Evolutionary conservation across 2,113 vertebrate species (phyloP), one percentile per base, ranked within the genome.

Genomic region (Salvelinus fontinalis): DNA sequence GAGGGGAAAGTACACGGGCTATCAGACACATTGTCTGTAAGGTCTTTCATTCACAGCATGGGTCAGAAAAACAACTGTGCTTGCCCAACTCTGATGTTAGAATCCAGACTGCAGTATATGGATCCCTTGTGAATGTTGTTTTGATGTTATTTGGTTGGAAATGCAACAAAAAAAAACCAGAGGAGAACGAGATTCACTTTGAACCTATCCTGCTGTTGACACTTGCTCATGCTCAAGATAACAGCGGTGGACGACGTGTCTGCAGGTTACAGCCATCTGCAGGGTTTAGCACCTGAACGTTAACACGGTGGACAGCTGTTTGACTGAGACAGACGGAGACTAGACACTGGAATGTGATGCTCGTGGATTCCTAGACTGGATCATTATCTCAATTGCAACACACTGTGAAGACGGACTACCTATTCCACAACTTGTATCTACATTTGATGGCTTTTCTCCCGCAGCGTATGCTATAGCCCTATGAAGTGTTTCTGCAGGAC

Each of bases 221-320:
- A 87, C 81, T 86, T 80, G 70, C 83, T 84, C 87, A 88, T 90
- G 88, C 85, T 85, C 87, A 75, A 87, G 90, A 89, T 90, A 88
- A 89, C 82, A 85, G 83, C 86, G 84, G 51, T 54, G 84, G 84
- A 89, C 14, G 2, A 14, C 84, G 86, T 85, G 77, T 85, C 51
- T 54, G 83, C 67, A 72, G 72, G 71, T 67, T 72, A 64, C 79
- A 78, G 87, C 84, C 84, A 82, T 85, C 86, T 75, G 57, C 81
- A 83, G 82, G 7, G 67, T 65, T 44, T 16, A 89, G 84, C 86
- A 92, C 91, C 91, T 92, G 89, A 89, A 86, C 78, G 82, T 84
- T 86, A 87, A 75, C 81, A 70, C n/a, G 14, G 49, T 83, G 84
- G 85, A 89, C 89, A 90, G 86, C 89, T 91, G 91, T 89, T 91